Percentiles rank a stretch among this genome's conserved stretches.
Conservation (phyloP, 2,797 vertebrate species). For the Poecilia gillii region DNA sequence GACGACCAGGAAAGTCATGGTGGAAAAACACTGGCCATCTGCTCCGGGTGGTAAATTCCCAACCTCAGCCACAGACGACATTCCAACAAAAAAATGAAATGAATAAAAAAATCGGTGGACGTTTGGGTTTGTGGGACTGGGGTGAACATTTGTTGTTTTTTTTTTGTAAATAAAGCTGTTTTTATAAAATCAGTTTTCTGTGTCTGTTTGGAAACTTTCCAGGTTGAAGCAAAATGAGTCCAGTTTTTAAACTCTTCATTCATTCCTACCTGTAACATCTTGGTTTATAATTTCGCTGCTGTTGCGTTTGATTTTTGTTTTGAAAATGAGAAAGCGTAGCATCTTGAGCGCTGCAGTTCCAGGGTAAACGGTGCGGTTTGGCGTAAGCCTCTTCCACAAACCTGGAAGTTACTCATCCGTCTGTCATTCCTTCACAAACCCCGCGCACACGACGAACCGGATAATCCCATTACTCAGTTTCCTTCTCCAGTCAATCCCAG, state of each 20-base stretch:
- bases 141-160: constrained; percentile 35
- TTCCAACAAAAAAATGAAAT: constrained; percentile 39
- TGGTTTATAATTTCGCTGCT: background rate
- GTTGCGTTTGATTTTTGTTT: background rate
- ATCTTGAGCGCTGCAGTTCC: background rate
- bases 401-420: background rate
- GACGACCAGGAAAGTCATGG: constrained; percentile 47
- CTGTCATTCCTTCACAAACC: background rate
- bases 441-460: background rate
- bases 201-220: background rate
- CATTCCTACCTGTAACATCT: background rate
- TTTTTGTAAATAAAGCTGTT: constrained; percentile 81
- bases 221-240: background rate
- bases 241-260: background rate
- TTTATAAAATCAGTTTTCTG: constrained; percentile 46
- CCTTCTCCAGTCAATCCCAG: background rate
- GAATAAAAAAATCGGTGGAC: constrained; percentile 45
- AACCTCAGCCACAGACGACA: constrained; percentile 74
- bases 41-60: constrained; percentile 76
- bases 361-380: background rate
- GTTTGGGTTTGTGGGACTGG: constrained; percentile 64
- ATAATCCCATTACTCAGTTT: background rate
- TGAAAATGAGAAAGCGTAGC: background rate
- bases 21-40: constrained; percentile 55
- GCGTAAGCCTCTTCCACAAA: background rate